phyloP scores from a whole-genome alignment of 2,888 invertebrate species.

The Temnothorax unifasciatus region DNA sequence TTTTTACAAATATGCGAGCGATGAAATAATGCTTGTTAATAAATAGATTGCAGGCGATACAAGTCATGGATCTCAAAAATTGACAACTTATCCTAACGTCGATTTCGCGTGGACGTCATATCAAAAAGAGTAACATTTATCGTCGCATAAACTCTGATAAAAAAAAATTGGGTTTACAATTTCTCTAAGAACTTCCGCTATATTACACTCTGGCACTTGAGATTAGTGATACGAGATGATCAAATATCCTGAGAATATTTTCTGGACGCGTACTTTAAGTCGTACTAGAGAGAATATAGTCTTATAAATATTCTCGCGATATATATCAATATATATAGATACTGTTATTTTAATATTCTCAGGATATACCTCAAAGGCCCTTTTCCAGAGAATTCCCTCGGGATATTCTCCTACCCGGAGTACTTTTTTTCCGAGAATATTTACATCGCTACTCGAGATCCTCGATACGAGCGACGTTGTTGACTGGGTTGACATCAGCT shows the following conservation, averaged over 20 bases:
- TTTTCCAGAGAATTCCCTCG: constrained; percentile 1
- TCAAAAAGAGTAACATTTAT: constrained; percentile 43
- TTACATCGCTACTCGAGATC: background rate
- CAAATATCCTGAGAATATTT: constrained; percentile 36
- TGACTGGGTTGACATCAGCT: constrained; percentile 72
- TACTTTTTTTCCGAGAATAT: background rate
- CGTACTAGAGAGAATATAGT: constrained; percentile 6
- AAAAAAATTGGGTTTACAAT: constrained; percentile 46
- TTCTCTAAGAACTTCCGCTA: constrained; percentile 33
- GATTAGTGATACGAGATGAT: constrained; percentile 22
- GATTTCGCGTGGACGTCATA: background rate
- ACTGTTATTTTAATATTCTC: constrained; percentile 37
- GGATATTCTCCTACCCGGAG: constrained; percentile 7
- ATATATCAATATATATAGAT: constrained; percentile 15
- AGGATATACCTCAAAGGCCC: constrained; percentile 25
- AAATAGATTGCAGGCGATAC: constrained; percentile 72
- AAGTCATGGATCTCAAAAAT: constrained; percentile 51
- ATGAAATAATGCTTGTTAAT: constrained; percentile 74
- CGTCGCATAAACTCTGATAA: constrained; percentile 23
- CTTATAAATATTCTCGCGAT: constrained; percentile 4
- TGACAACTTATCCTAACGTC: constrained; percentile 2
- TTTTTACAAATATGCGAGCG: constrained; percentile 68
- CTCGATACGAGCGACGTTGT: background rate
- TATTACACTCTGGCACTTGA: constrained; percentile 54
- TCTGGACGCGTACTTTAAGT: background rate